Percentiles rank a stretch among this genome's conserved stretches.
These are phyloP conservation scores for Dorcus parallelipipedus DNA, from an alignment of 2,888 invertebrate species.

Conservation along the genomic window DNA sequence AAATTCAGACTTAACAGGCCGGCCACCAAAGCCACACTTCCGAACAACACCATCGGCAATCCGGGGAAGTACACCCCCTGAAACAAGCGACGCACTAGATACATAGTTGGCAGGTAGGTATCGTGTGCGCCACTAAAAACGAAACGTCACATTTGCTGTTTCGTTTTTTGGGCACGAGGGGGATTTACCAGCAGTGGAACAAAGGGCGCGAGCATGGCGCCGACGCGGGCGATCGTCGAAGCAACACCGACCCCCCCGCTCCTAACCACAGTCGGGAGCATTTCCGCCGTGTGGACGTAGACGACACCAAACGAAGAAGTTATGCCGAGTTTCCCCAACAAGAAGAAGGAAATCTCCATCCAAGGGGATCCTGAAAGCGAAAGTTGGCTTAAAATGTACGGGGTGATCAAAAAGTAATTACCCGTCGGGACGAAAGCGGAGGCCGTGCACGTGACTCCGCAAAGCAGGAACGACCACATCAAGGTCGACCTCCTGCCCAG, in stretches of 20 bases:
- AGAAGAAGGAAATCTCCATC: constrained; percentile 55
- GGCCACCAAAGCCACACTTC: constrained; percentile 51
- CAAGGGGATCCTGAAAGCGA: constrained; percentile 49
- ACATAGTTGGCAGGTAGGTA: too few species aligned
- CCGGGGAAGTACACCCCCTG: constrained; percentile 53
- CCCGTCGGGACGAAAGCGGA: not conserved
- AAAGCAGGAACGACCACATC: constrained; percentile 53
- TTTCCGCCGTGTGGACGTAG: constrained; percentile 61
- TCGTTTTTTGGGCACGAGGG: not conserved
- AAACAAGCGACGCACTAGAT: constrained; percentile 11
- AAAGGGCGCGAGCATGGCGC: constrained; percentile 62
- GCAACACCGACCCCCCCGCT: constrained; percentile 60
- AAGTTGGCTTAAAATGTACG: not conserved
- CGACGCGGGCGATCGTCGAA: constrained; percentile 57
- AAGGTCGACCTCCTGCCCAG: constrained; percentile 54
- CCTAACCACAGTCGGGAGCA: constrained; percentile 54
- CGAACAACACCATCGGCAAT: constrained; percentile 56
- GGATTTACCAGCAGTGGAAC: constrained; percentile 52
- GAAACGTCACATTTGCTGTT: not conserved
- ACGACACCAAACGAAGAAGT: constrained; percentile 62
- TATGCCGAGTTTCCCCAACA: constrained; percentile 62
- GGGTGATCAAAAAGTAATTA: not conserved
- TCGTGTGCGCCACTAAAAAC: not conserved
- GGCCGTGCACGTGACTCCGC: constrained; percentile 54
- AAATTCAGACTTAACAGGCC: constrained; percentile 55